Conservation (phyloP, 2,797 vertebrate species). For the Macropodus opercularis region DNA sequence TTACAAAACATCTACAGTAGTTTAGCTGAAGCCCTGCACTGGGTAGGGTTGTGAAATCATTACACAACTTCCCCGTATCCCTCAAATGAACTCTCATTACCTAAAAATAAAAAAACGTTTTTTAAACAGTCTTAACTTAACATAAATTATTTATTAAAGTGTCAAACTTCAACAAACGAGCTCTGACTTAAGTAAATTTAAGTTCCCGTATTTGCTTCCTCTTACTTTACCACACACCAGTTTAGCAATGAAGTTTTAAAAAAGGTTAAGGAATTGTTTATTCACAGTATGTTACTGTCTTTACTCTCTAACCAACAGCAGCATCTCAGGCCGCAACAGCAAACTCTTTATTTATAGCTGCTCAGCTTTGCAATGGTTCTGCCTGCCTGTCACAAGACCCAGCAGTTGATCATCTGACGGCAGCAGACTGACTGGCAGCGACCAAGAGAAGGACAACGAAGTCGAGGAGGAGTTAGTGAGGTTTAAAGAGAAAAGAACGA, state of each 20-base stretch:
- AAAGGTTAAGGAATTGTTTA: slow-evolving; percentile 1
- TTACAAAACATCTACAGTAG: slow-evolving; percentile 11
- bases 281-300: slow-evolving; percentile 12
- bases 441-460: slow-evolving; percentile 40
- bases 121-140: slow-evolving; percentile 11
- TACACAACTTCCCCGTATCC: slow-evolving; percentile 41
- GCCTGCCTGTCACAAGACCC: slow-evolving; percentile 80
- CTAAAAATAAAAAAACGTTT: neutral
- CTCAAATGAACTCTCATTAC: slow-evolving; percentile 15
- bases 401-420: slow-evolving; percentile 71
- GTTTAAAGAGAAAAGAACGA: slow-evolving; percentile 3
- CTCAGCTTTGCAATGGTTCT: slow-evolving; percentile 62
- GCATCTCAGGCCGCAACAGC: slow-evolving; percentile 45
- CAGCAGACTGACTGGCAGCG: slow-evolving; percentile 58
- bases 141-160: neutral
- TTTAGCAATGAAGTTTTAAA: slow-evolving; percentile 9
- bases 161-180: neutral
- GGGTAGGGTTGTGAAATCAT: slow-evolving; percentile 55
- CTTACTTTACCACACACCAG: neutral
- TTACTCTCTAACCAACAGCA: slow-evolving; percentile 40
- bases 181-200: neutral
- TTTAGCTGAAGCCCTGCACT: slow-evolving; percentile 34
- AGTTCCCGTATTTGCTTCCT: slow-evolving; percentile 3
- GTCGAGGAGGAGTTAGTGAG: slow-evolving; percentile 9
- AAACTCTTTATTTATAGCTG: slow-evolving; percentile 79